These are phyloP conservation scores for Mimumesa dahlbomi DNA, from an alignment of 2,888 invertebrate species.

Conservation along the genomic window DNA sequence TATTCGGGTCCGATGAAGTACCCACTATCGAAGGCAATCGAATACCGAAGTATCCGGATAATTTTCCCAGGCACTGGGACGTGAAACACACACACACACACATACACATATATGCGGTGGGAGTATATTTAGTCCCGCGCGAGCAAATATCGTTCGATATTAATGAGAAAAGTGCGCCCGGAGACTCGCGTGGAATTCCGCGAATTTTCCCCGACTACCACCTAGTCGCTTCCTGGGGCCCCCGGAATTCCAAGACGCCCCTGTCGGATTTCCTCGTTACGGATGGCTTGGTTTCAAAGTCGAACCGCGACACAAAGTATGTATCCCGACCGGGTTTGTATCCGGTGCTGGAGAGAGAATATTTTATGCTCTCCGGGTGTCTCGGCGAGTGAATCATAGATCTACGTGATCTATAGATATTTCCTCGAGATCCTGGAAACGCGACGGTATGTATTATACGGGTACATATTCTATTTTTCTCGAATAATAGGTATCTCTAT, in stretches of 20 bases:
- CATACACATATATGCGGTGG: too few species aligned
- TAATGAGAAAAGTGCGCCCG: slow-evolving; percentile 21
- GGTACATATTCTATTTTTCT: too few species aligned
- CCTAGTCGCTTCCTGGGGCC: too few species aligned
- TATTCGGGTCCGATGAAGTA: not conserved
- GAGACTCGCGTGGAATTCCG: slow-evolving; percentile 8
- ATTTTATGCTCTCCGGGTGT: too few species aligned
- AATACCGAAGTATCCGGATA: not conserved
- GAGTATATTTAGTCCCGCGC: not conserved
- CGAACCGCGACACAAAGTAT: not conserved
- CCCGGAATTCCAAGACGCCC: not conserved
- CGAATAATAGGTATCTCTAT: too few species aligned
- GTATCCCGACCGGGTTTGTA: too few species aligned
- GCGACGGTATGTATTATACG: too few species aligned
- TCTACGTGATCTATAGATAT: too few species aligned
- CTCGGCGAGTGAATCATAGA: too few species aligned
- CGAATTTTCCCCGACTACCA: too few species aligned
- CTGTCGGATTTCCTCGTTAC: slow-evolving; percentile 7
- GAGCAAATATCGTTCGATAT: slow-evolving; percentile 3
- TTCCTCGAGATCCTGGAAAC: too few species aligned
- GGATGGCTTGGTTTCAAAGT: not conserved
- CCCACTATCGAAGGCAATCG: not conserved
- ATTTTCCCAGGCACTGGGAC: not conserved
- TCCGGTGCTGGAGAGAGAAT: too few species aligned
- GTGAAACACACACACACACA: not conserved